Evolutionary conservation across 1,140 invertebrate genomes (phyloP).

Genomic region (Tetramorium parvispinum): DNA sequence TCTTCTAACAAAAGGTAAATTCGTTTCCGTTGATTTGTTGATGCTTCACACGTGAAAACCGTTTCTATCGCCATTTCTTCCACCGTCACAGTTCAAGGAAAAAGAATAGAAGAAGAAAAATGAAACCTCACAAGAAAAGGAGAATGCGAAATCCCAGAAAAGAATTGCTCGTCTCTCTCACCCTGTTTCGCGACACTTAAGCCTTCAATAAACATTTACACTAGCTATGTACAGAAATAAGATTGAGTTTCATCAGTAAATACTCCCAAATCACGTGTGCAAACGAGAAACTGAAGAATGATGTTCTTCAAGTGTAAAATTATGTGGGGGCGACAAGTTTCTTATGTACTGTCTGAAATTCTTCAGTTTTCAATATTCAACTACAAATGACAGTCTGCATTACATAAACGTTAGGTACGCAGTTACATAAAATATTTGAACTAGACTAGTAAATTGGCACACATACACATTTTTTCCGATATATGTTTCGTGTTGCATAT

Average conservation of each 20-base stretch:
- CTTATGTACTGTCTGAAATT: neutral
- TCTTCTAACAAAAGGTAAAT: constrained; percentile 15
- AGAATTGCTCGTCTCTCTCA: constrained; percentile 24
- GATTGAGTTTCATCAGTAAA: constrained; percentile 65
- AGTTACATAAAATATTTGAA: constrained; percentile 3
- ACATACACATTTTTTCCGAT: neutral
- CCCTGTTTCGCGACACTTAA: constrained; percentile 43
- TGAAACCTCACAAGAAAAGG: neutral
- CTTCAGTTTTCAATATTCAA: neutral
- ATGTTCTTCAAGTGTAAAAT: constrained; percentile 22
- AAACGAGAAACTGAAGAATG: neutral
- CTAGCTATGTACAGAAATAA: constrained; percentile 54
- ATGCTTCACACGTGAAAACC: neutral
- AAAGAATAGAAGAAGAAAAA: neutral
- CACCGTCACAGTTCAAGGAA: neutral
- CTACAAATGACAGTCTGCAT: neutral
- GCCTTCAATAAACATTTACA: constrained; percentile 63
- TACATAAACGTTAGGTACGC: neutral
- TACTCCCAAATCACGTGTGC: neutral
- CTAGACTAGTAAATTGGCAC: neutral
- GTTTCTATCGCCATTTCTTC: constrained; percentile 11
- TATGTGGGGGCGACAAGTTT: neutral
- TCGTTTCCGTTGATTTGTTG: constrained; percentile 16
- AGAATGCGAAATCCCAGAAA: neutral
- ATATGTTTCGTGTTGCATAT: neutral